Conservation (phyloP, 2,888 invertebrate genomes). For the Podotricha telesiphe region DNA sequence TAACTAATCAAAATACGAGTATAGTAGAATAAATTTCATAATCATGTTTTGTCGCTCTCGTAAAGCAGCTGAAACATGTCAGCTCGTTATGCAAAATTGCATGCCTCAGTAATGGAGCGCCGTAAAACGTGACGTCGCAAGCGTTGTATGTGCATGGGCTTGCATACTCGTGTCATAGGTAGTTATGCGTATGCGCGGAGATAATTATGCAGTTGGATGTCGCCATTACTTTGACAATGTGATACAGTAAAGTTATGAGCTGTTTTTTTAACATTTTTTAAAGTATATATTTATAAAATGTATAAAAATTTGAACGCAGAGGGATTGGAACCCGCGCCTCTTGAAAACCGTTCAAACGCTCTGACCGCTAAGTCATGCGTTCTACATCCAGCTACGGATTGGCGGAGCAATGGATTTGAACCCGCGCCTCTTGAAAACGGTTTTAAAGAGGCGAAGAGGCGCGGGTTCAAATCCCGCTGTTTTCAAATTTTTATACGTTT, state of each 20-base stretch:
- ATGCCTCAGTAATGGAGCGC: constrained; percentile 18
- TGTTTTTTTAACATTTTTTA: too few relatives aligned
- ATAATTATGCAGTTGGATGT: constrained; percentile 3
- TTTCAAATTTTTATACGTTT: too few relatives aligned
- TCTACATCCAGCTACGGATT: too few relatives aligned
- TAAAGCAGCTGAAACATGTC: constrained; percentile 22
- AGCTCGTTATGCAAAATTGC: constrained; percentile 28
- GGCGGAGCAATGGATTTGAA: too few relatives aligned
- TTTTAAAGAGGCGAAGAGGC: too few relatives aligned
- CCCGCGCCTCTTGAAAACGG: too few relatives aligned
- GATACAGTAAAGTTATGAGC: not conserved
- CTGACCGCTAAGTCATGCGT: too few relatives aligned
- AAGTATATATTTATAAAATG: too few relatives aligned
- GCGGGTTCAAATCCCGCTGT: too few relatives aligned
- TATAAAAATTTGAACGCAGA: too few relatives aligned
- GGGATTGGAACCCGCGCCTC: too few relatives aligned
- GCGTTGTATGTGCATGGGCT: constrained; percentile 24
- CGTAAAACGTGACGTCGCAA: constrained; percentile 36
- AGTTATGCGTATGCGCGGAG: constrained; percentile 17
- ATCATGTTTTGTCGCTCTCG: constrained; percentile 1
- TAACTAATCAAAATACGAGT: not conserved
- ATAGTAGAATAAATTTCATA: constrained; percentile 1
- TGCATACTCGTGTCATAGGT: constrained; percentile 26
- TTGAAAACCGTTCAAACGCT: too few relatives aligned
- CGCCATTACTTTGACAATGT: not conserved